Base-by-base conservation (phyloP, 1,140 invertebrate genomes). In the Amyelois transitella region DNA sequence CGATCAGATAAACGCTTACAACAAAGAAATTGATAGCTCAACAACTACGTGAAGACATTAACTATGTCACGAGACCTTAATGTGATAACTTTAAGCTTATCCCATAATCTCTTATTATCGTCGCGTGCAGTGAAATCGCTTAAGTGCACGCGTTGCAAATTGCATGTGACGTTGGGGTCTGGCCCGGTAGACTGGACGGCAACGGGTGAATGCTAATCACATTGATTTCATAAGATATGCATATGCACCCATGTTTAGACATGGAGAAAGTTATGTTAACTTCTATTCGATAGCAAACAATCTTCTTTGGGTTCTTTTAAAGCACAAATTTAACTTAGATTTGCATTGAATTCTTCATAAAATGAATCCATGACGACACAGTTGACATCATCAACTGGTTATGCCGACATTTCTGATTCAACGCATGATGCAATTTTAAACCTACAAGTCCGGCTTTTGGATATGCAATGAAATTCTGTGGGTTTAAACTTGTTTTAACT, bases 81-180 rank as follows among this genome's bases (percentile, higher is more conserved):
- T 50, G 51, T 20, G 32, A 51, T 28, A 38, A 51, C 56, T 50
- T 57, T 32, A 51, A 58, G 58, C 56, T 59, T 61, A 64, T 66
- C 64, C 38, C 20, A 51, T 59, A 51, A 59, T 58, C 55, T 47
- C 32, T 56, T 53, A 71, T 58, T 47, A 62, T 54, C 50, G 56
- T 71, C 52, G 56, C 63, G 62, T 68, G 62, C 56, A 69, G 69
- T 67, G 70, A 79, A 76, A 79, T 73, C 72, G 63, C 73, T 68
- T 58, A 67, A 75, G 62, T 69, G 69, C 63, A 64, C 51, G 62
- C 62, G 57, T 61, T 59, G 55, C 55, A 60, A 45, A 28, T 57
- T 58, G 47, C 59, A 54, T 58, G 32, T 65, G 62, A 53, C 49
- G 25, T 55, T 20, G 45, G 18, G 38, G 51, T 17, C 38, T 12